Evolutionary conservation across 2,888 invertebrate genomes (phyloP).

Genomic region (Oligia strigilis): DNA sequence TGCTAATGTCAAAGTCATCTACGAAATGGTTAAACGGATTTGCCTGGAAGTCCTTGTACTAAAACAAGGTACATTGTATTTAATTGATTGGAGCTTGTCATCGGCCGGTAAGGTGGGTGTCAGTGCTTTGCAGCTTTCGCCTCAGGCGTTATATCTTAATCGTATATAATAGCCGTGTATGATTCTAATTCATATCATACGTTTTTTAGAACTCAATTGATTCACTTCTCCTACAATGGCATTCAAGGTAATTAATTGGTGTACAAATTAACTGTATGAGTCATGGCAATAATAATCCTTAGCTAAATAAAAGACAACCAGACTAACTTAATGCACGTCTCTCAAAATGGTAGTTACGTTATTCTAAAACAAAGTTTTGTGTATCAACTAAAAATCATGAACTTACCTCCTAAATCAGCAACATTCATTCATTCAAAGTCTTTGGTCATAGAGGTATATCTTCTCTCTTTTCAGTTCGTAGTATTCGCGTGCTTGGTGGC

Average conservation of each 20-base stretch:
- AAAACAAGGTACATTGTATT: constrained; percentile 71
- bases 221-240: constrained; percentile 68
- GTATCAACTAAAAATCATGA: background rate
- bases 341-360: background rate
- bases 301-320: background rate
- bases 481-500: constrained; percentile 72
- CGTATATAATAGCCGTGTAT: constrained; percentile 68
- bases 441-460: background rate
- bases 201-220: constrained; percentile 58
- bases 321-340: background rate
- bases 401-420: background rate
- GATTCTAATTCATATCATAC: constrained; percentile 57
- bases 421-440: background rate
- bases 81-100: constrained; percentile 70
- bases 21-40: constrained; percentile 15
- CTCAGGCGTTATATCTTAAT: constrained; percentile 55
- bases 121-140: constrained; percentile 50
- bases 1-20: constrained; percentile 45
- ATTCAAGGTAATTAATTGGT: constrained; percentile 67
- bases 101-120: constrained; percentile 55
- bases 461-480: constrained; percentile 67
- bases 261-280: background rate
- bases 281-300: background rate
- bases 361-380: background rate
- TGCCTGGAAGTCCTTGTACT: constrained; percentile 72